A percentile compares a stretch with the other conserved stretches of the same genome.
phyloP scores from a whole-genome alignment of 2,797 vertebrate species.

The Chaetophractus vellerosus region DNA sequence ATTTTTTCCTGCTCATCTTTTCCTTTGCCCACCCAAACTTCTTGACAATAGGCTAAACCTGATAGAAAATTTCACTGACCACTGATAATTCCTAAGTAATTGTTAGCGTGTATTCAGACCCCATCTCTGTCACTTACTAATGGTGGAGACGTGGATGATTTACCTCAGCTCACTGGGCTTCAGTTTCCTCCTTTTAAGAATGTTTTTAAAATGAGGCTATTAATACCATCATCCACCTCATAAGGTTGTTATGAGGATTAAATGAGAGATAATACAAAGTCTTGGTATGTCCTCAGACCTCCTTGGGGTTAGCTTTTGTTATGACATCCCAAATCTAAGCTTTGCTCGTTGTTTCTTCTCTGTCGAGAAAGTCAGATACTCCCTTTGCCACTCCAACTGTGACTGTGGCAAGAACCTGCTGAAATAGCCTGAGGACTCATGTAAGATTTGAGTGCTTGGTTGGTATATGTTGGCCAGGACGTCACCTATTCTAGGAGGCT shows the following conservation, averaged over 20 bases:
- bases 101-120: neutral
- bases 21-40: neutral
- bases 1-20: neutral
- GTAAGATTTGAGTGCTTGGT: neutral
- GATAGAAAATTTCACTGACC: neutral
- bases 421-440: neutral
- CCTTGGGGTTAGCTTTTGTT: neutral
- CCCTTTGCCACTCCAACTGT: neutral
- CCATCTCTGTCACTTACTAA: conserved; percentile 14
- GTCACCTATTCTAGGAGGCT: neutral
- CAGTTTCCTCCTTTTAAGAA: conserved; percentile 28
- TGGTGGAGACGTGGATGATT: neutral
- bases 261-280: neutral
- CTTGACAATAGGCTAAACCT: conserved; percentile 1
- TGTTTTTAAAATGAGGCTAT: neutral
- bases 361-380: neutral
- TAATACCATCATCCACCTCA: neutral
- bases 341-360: neutral
- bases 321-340: neutral
- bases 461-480: neutral
- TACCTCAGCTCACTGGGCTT: neutral
- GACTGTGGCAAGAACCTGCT: neutral
- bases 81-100: neutral
- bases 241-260: neutral
- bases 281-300: neutral